Base-by-base conservation (phyloP, 2,797 vertebrate genomes). In the Notamacropus eugenii region DNA sequence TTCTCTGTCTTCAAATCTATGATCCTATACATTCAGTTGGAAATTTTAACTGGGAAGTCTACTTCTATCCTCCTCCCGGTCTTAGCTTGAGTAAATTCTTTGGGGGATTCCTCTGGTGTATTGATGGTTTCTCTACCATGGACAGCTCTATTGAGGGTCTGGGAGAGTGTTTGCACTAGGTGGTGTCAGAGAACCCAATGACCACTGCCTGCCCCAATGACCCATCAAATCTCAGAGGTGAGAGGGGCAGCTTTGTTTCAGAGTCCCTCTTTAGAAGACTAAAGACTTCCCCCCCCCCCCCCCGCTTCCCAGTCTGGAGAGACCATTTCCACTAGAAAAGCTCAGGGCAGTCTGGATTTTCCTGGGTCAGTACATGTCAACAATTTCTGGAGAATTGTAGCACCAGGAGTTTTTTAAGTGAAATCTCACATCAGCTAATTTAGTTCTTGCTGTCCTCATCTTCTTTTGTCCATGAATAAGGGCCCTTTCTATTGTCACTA, bases 371-470 rank as follows among this genome's bases (percentile, higher is more conserved):
- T 82, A n/a, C 74, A 82, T 82, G 74, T 82, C 74, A 82, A 40
- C 74, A 82, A 82, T 82, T 82, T 82, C 74, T 82, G n/a, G 74
- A 82, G 74, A 82, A 82, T 4, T 46, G 74, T 82, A 82, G 74
- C 74, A 82, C 74, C 74, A 82, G 74, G 74, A 82, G 40, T 82
- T 82, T 82, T 82, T 82, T 82, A 82, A 82, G 74, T 82, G 40
- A 82, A 82, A 82, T 82, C 74, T 82, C 40, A 82, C 74, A 82
- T 82, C 74, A 82, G 74, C 74, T 82, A 82, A 82, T 82, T 82
- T 82, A 82, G 74, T 22, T 82, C 74, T 40, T 82, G 74, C 74
- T 82, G 40, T 24, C 74, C 40, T 82, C 40, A 82, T 82, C 74
- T 82, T 82, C 74, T 82, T 82, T 82, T 82, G 40, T 82, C 40